phyloP scores from a whole-genome alignment of 2,888 invertebrate species.

The Galerucella calmariensis region DNA sequence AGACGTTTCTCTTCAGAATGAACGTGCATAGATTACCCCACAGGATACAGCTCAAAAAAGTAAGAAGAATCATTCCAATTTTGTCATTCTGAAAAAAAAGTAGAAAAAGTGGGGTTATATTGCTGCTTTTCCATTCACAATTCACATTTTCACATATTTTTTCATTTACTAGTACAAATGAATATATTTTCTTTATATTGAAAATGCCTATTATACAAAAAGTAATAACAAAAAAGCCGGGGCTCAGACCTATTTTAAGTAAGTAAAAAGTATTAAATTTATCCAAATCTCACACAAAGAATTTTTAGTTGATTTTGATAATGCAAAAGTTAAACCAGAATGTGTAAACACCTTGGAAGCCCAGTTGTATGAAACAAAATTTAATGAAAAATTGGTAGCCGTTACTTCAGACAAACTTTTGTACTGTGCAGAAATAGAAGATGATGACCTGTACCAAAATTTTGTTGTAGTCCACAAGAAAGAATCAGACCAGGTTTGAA shows the following conservation, averaged over 20 bases:
- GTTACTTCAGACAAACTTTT: conserved; percentile 52
- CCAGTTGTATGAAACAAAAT: conserved; percentile 46
- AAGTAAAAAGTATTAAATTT: conserved; percentile 20
- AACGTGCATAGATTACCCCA: no score
- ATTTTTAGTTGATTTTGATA: conserved; percentile 57
- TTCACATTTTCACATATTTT: neutral
- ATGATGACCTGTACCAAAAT: conserved; percentile 53
- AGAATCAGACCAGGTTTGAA: conserved; percentile 53
- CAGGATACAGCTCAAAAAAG: no score
- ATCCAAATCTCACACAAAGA: neutral
- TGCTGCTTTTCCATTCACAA: neutral
- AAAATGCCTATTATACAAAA: conserved; percentile 41
- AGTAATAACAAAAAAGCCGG: conserved; percentile 30
- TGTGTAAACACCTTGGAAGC: conserved; percentile 50
- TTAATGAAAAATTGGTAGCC: conserved; percentile 47
- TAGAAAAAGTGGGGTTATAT: neutral
- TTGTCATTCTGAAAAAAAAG: neutral
- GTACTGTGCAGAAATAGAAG: conserved; percentile 51
- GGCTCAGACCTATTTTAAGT: conserved; percentile 46
- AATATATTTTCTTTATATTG: neutral
- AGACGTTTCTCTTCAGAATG: no score
- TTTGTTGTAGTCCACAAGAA: conserved; percentile 55
- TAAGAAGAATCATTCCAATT: no score
- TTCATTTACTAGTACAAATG: no score
- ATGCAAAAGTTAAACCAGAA: conserved; percentile 51